phyloP scores from a whole-genome alignment of 2,113 vertebrate genomes.

The Climacteris rufus region DNA sequence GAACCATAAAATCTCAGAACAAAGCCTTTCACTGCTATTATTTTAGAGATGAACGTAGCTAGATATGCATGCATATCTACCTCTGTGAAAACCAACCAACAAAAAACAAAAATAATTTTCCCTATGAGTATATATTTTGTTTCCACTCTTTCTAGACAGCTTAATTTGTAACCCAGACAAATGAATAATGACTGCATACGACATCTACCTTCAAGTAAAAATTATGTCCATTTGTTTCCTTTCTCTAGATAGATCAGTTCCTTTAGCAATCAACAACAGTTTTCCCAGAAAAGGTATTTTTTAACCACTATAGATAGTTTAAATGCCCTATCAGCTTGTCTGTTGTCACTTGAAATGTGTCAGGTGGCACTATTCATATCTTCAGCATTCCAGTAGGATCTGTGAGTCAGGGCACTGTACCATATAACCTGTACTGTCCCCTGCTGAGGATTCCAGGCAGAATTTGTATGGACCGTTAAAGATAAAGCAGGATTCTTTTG shows the following conservation, averaged over 20 bases:
- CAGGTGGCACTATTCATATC: not conserved
- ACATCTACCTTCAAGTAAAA: not conserved
- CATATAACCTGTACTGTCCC: not conserved
- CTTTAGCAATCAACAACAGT: not conserved
- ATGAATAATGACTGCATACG: not conserved
- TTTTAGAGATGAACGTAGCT: not conserved
- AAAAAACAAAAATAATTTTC: not conserved
- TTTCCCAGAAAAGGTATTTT: not conserved
- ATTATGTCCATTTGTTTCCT: not conserved
- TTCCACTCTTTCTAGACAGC: not conserved
- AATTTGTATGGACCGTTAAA: not conserved
- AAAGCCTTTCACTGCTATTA: not conserved
- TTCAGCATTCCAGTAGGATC: not conserved
- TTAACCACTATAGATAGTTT: not conserved
- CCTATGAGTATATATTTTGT: not conserved
- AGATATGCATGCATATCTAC: not conserved
- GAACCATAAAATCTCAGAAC: not conserved
- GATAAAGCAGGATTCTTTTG: not conserved
- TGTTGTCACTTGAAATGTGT: not conserved
- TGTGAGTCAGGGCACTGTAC: not conserved
- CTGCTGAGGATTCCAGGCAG: not conserved
- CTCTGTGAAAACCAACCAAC: not conserved
- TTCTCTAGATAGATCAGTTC: not conserved
- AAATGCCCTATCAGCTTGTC: not conserved
- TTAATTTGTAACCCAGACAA: not conserved